These are phyloP conservation scores for Numenius phaeopus DNA, from an alignment of 2,797 vertebrate genomes.

Conservation along the genomic window DNA sequence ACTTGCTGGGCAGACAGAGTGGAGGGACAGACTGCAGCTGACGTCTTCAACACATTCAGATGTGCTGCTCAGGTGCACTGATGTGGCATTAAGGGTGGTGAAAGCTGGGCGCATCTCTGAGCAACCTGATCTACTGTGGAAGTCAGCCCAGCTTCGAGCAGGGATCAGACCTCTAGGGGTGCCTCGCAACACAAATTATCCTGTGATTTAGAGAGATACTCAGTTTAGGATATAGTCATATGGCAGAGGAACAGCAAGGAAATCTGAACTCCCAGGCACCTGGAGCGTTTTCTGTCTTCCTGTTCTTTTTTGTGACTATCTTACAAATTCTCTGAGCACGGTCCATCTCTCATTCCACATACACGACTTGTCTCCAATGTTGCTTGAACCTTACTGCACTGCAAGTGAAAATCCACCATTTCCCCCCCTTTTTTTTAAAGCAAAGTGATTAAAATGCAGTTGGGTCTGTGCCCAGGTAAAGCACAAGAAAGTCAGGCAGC, in stretches of 20 bases:
- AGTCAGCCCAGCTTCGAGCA: background rate
- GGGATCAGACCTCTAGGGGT: background rate
- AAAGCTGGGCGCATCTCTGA: background rate
- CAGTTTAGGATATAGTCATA: background rate
- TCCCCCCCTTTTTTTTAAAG: background rate
- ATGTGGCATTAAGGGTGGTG: rapidly evolving
- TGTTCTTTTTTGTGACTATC: background rate
- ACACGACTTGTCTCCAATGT: background rate
- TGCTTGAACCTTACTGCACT: background rate
- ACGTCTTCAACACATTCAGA: background rate
- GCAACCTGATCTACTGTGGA: background rate
- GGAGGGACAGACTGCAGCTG: background rate
- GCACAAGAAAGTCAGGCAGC: slow-evolving; percentile 6
- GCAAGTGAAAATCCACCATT: slow-evolving; percentile 4
- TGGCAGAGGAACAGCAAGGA: background rate
- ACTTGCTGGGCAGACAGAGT: background rate
- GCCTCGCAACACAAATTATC: background rate
- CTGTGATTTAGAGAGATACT: background rate
- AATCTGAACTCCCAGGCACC: background rate
- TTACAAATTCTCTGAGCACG: background rate
- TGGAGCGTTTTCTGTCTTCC: background rate
- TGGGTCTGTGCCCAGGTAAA: slow-evolving; percentile 23
- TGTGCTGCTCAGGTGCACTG: background rate
- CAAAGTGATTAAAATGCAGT: slow-evolving; percentile 39
- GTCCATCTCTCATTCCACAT: background rate